Conservation (phyloP, 35 echinoderm and acorn worm genomes). For the Holothuria glaberrima region DNA sequence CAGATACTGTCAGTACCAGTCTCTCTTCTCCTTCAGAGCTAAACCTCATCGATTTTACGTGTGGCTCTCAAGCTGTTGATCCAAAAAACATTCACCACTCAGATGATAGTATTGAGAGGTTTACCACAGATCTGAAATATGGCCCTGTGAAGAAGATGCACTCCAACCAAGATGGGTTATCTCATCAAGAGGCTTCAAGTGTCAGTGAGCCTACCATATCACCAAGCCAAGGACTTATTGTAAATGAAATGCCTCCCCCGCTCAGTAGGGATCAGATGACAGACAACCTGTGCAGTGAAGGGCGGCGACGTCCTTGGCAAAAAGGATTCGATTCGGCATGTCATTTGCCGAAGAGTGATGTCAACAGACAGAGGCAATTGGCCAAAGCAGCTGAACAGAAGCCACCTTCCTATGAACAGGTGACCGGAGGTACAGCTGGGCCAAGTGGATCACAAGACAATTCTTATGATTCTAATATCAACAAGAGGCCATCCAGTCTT, state of each 20-base stretch:
- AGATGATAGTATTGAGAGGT: slow-evolving; percentile 93
- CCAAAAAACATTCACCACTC: slow-evolving; percentile 97
- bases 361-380: slow-evolving; percentile 81
- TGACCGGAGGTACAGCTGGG: slow-evolving; percentile 23
- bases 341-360: slow-evolving; percentile 67
- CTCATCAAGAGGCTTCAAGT: slow-evolving; percentile 40
- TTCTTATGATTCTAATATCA: slow-evolving; percentile 52
- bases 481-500: slow-evolving; percentile 78
- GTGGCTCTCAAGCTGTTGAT: slow-evolving; percentile 69
- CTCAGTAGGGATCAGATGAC: slow-evolving; percentile 89
- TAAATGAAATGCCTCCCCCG: slow-evolving; percentile 78
- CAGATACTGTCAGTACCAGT: slow-evolving; percentile 94
- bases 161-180: slow-evolving; percentile 14
- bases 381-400: slow-evolving; percentile 55
- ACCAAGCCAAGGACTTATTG: slow-evolving; percentile 71
- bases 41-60: slow-evolving; percentile 85
- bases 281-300: slow-evolving; percentile 74
- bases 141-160: slow-evolving; percentile 50
- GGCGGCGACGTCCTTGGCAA: slow-evolving; percentile 37
- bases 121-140: slow-evolving; percentile 94
- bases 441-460: not conserved
- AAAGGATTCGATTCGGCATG: not conserved
- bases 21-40: slow-evolving; percentile 90
- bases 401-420: slow-evolving; percentile 30
- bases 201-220: slow-evolving; percentile 81